phyloP scores from a whole-genome alignment of 2,888 invertebrate species.

The Endomychus coccineus region DNA sequence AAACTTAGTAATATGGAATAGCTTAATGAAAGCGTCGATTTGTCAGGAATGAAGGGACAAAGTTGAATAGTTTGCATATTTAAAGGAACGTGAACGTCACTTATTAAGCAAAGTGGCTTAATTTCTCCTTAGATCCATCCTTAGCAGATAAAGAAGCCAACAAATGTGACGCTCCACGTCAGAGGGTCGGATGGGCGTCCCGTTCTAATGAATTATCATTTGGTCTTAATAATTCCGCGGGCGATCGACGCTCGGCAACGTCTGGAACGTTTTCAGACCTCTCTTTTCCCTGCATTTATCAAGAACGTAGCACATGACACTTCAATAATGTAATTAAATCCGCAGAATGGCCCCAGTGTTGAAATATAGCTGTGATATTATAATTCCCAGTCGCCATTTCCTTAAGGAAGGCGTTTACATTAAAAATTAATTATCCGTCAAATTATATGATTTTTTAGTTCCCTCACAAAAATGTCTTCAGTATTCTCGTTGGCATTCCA shows the following conservation, averaged over 20 bases:
- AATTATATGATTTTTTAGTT: constrained; percentile 31
- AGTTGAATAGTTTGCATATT: constrained; percentile 30
- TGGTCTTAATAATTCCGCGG: constrained; percentile 37
- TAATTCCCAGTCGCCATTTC: constrained; percentile 36
- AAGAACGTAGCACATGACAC: constrained; percentile 43
- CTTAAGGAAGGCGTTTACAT: constrained; percentile 29
- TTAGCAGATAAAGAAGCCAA: constrained; percentile 27
- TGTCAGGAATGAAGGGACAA: constrained; percentile 23
- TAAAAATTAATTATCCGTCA: constrained; percentile 41
- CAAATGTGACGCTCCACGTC: constrained; percentile 28
- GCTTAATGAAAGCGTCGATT: constrained; percentile 18
- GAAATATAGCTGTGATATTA: constrained; percentile 43
- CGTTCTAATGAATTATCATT: constrained; percentile 35
- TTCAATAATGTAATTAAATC: constrained; percentile 46
- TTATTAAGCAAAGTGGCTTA: constrained; percentile 31
- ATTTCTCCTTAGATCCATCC: constrained; percentile 27
- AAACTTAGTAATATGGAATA: too few relatives aligned
- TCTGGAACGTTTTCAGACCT: constrained; percentile 33
- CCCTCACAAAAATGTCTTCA: background rate
- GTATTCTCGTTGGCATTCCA: background rate
- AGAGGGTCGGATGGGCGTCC: constrained; percentile 23
- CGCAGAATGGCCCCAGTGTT: constrained; percentile 41
- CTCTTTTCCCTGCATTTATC: constrained; percentile 40
- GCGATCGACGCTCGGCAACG: constrained; percentile 30
- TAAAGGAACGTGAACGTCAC: constrained; percentile 25